Evolutionary conservation across 53 echinoderm and acorn worm genomes (phyloP).

Genomic region (Stichopus horrens): DNA sequence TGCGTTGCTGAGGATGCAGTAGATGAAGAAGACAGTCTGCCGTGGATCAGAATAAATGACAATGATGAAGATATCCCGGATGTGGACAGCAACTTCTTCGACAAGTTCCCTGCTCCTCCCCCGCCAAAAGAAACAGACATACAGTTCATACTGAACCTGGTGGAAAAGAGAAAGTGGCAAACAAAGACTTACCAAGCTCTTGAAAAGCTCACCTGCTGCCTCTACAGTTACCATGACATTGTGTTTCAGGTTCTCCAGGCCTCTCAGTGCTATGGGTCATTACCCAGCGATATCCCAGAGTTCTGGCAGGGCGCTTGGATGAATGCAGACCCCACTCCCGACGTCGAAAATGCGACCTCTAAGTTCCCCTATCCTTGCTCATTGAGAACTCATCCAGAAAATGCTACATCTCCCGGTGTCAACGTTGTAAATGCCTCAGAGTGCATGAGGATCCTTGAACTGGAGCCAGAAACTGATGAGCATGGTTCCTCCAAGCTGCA

Average conservation of each 20-base stretch:
- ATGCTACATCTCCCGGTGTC: not conserved
- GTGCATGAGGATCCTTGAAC: conserved; percentile 26
- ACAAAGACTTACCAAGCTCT: conserved; percentile 3
- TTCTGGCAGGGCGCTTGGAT: not conserved
- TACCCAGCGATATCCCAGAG: not conserved
- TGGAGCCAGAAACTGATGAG: conserved; percentile 13
- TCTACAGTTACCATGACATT: conserved; percentile 2
- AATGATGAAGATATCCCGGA: not conserved
- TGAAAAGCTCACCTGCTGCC: conserved; percentile 4
- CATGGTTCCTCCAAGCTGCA: conserved; percentile 32
- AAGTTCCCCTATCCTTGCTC: conserved; percentile 34
- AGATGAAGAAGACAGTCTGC: not conserved
- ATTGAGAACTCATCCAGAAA: conserved; percentile 3
- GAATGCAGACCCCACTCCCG: not conserved
- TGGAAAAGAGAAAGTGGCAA: conserved; percentile 15
- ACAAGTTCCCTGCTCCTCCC: not conserved
- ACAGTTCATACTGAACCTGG: not conserved
- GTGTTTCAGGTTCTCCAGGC: not conserved
- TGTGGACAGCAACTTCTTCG: not conserved
- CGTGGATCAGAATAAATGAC: too few relatives aligned
- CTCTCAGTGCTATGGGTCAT: not conserved
- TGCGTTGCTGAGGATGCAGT: not conserved
- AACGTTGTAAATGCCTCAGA: conserved; percentile 53
- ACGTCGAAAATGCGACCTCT: not conserved
- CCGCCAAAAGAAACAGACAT: conserved; percentile 25